Conservation (phyloP, 2,797 vertebrate species). For the Spinibarbus caldwelli region DNA sequence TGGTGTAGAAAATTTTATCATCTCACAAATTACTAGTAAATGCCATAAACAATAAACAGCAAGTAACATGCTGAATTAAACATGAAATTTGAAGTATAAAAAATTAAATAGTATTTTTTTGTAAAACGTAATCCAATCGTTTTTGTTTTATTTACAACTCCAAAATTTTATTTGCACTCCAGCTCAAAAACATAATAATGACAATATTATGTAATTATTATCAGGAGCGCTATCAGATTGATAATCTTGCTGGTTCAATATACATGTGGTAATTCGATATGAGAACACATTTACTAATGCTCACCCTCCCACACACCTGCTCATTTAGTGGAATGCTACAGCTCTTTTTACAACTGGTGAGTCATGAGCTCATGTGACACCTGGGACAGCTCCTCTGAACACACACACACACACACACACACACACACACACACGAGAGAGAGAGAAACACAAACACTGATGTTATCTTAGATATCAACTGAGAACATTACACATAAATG, state of each 20-base stretch:
- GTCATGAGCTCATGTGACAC: conserved; percentile 63
- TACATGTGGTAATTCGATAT: not conserved
- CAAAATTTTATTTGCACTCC: not conserved
- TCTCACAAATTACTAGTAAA: too few species aligned
- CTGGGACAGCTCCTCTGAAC: conserved; percentile 2
- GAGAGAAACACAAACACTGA: not conserved
- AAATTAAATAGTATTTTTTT: too few species aligned
- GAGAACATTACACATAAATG: not conserved
- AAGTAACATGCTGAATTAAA: not conserved
- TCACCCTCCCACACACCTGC: conserved; percentile 37
- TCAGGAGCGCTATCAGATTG: not conserved
- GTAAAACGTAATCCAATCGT: not conserved
- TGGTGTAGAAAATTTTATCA: too few species aligned
- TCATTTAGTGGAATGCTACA: conserved; percentile 44
- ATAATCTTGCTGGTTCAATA: not conserved
- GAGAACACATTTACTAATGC: not conserved
- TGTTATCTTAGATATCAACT: not conserved
- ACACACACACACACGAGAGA: too few species aligned
- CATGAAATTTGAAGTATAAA: too few species aligned
- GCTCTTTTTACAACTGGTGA: conserved; percentile 63
- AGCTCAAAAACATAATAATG: not conserved
- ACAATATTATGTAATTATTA: conserved; percentile 9
- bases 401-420: not conserved
- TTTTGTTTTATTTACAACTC: too few species aligned
- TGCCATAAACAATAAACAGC: too few species aligned